Conservation (phyloP, 64 coral and sea anemone genomes). For the Stylophora pistillata region DNA sequence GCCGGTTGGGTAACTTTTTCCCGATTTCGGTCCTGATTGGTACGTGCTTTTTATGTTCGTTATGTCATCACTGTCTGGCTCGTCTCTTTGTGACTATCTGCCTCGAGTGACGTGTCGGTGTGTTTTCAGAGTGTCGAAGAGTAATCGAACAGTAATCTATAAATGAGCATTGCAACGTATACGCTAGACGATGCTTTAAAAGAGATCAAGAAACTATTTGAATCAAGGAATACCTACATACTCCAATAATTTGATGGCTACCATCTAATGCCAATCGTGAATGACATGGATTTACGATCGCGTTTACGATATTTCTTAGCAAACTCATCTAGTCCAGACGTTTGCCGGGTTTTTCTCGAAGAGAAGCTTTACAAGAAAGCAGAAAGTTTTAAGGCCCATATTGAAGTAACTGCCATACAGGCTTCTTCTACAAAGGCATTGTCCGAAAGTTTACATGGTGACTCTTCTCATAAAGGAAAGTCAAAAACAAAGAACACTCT, state of each 20-base stretch:
- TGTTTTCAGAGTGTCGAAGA: too few species aligned
- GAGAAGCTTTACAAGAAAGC: neutral
- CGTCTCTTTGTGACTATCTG: too few species aligned
- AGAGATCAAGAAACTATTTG: slow-evolving; percentile 46
- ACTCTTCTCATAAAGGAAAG: neutral
- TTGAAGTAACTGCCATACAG: slow-evolving; percentile 11
- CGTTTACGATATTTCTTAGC: slow-evolving; percentile 64
- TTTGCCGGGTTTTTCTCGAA: slow-evolving; percentile 43
- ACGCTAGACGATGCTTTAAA: slow-evolving; percentile 44
- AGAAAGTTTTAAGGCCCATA: slow-evolving; percentile 15
- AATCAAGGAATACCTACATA: slow-evolving; percentile 45
- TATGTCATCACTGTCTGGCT: too few species aligned
- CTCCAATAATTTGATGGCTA: slow-evolving; percentile 60
- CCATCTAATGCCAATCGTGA: slow-evolving; percentile 56
- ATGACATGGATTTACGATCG: slow-evolving; percentile 58
- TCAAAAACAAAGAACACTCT: slow-evolving; percentile 36
- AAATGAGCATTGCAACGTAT: too few species aligned
- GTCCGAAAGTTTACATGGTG: slow-evolving; percentile 14
- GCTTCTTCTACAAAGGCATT: slow-evolving; percentile 27
- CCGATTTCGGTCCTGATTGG: too few species aligned
- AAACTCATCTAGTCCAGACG: slow-evolving; percentile 14
- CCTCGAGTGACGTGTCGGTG: too few species aligned
- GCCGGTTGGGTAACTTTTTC: too few species aligned
- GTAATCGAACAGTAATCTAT: too few species aligned
- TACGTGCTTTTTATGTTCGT: too few species aligned